These are phyloP conservation scores for Plecturocebus donacophilus DNA, from an alignment of 2,113 vertebrate genomes.

Conservation along the genomic window DNA sequence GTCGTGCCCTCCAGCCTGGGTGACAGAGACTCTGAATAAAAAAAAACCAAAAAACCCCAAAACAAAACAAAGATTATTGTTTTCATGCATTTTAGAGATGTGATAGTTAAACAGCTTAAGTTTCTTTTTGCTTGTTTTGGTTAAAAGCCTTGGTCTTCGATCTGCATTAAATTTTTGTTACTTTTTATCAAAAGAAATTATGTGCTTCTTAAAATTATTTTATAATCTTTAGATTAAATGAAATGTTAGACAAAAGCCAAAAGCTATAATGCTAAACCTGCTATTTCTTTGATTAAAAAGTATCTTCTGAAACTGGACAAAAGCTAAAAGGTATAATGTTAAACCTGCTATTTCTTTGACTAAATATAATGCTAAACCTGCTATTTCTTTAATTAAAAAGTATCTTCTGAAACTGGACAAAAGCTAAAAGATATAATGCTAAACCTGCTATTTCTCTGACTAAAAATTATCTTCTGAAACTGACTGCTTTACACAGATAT, in stretches of 20 bases:
- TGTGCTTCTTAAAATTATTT: constrained; percentile 18
- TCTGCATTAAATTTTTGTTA: constrained; percentile 4
- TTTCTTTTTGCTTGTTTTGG: neutral
- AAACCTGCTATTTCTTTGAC: neutral
- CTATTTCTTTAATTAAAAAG: neutral
- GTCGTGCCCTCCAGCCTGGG: no score
- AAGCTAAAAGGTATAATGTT: no score
- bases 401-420: constrained; percentile 25
- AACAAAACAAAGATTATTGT: neutral
- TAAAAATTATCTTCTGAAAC: constrained; percentile 38
- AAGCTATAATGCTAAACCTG: neutral
- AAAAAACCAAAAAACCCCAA: no score
- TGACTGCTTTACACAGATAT: neutral
- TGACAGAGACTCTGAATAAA: no score
- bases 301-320: constrained; percentile 43
- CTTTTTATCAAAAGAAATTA: constrained; percentile 29
- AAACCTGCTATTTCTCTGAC: neutral
- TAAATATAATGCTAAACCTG: no score
- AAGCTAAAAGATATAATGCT: neutral
- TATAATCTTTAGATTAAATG: neutral
- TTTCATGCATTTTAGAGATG: constrained; percentile 1
- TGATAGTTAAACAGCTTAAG: neutral
- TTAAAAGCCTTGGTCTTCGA: neutral
- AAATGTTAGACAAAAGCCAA: neutral
- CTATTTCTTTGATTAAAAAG: neutral